Evolutionary conservation across 2,888 invertebrate species (phyloP).

Genomic region (Seladonia tumulorum): DNA sequence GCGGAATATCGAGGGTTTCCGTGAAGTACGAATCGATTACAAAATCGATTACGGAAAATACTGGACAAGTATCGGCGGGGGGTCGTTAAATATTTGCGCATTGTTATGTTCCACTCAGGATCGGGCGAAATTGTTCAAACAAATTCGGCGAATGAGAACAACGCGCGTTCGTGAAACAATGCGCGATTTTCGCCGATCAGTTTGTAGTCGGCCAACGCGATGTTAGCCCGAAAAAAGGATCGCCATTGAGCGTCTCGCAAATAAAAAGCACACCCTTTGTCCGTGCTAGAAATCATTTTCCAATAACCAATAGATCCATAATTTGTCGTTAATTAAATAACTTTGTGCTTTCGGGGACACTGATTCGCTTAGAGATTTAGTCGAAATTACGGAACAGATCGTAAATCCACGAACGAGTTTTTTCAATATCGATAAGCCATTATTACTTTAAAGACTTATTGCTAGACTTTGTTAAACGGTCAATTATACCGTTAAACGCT

Average conservation of each 20-base stretch:
- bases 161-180: slow-evolving; percentile 7
- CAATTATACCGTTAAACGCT: background rate
- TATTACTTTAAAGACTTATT: background rate
- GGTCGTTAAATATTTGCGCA: slow-evolving; percentile 53
- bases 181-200: slow-evolving; percentile 12
- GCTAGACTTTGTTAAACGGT: background rate
- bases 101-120: slow-evolving; percentile 30
- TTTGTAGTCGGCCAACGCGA: slow-evolving; percentile 3
- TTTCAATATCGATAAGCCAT: background rate
- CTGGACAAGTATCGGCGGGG: slow-evolving; percentile 22
- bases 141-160: slow-evolving; percentile 24
- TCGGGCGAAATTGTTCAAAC: slow-evolving; percentile 26
- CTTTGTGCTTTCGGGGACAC: background rate
- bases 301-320: background rate
- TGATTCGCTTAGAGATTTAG: background rate
- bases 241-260: background rate
- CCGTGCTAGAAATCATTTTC: background rate
- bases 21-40: slow-evolving; percentile 40
- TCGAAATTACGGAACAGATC: background rate
- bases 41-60: slow-evolving; percentile 27
- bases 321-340: slow-evolving; percentile 11
- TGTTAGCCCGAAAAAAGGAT: background rate
- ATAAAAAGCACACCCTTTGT: background rate
- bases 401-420: background rate
- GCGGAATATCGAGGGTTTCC: slow-evolving; percentile 27